Evolutionary conservation across 2,888 invertebrate genomes (phyloP), one percentile per base, ranked within the genome.

Genomic region (Acleris sparsana): DNA sequence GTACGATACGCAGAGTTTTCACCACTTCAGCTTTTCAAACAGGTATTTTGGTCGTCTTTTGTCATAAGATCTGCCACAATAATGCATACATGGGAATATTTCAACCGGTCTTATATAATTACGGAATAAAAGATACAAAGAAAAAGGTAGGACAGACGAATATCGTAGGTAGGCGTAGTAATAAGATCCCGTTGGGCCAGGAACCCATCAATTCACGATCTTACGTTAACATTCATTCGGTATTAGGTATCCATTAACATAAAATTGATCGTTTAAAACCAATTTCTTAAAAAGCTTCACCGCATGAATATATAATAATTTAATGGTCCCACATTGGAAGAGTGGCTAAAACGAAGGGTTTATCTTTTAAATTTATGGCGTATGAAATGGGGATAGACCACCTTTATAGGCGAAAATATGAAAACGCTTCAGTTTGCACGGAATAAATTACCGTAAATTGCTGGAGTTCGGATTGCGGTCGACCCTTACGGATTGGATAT

Each of bases 391-490:
- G 75, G 74, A 72, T 69, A 69, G 73, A 74, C 74, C 73, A 77
- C 78, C 78, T 79, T 75, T 79, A 76, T 72, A 75, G 71, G 78
- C 72, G 75, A 79, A 80, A 82, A 82, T 80, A 79, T 78, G 77
- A 75, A 79, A 83, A 78, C 77, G 78, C 75, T 77, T 61, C 73
- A 79, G 75, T 80, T 79, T 68, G 73, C 69, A 71, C 62, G 71
- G 76, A 76, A 84, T 84, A 82, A 82, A 83, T 84, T 80, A 77
- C 75, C 69, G 72, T 72, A 79, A 83, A 84, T 84, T 79, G 80
- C 73, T 72, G 71, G 74, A 78, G 71, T 78, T 78, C 70, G 78
- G 79, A 79, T 83, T 82, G 80, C 75, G 82, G 83, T 75, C 71
- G 75, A 77, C 80, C 83, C 80, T 78, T 80, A 79, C 71, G 75